These are phyloP conservation scores for Eumacrocentrus americanus DNA, from an alignment of 2,888 invertebrate species.

Conservation along the genomic window DNA sequence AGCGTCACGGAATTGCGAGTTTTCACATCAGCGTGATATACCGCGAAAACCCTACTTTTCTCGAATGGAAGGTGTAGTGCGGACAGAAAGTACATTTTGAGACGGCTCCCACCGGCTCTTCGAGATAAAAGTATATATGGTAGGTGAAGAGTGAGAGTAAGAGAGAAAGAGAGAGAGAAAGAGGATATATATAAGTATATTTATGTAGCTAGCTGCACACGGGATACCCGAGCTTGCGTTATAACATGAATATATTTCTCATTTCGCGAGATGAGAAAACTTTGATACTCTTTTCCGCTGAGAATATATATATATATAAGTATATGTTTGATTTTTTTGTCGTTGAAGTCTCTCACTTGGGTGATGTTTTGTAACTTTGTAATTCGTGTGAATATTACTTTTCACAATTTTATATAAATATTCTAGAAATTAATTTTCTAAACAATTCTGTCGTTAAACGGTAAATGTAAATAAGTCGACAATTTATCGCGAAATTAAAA, in stretches of 20 bases:
- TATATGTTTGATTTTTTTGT: conserved; percentile 11
- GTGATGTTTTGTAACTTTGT: neutral
- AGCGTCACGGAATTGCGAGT: conserved; percentile 27
- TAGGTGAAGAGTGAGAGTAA: conserved; percentile 8
- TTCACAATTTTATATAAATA: no score
- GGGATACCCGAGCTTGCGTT: conserved; percentile 5
- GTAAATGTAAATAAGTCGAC: no score
- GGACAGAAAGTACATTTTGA: conserved; percentile 32
- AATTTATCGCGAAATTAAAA: no score
- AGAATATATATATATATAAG: neutral
- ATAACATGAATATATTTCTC: conserved; percentile 26
- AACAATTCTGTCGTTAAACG: neutral
- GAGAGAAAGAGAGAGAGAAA: conserved; percentile 19
- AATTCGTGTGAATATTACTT: no score
- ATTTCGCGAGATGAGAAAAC: conserved; percentile 26
- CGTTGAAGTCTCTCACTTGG: neutral
- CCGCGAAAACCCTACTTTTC: conserved; percentile 34
- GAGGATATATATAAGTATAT: no score
- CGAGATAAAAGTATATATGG: no score
- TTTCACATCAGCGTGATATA: conserved; percentile 35
- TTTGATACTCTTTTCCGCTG: conserved; percentile 18
- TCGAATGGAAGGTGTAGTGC: conserved; percentile 33
- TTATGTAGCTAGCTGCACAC: neutral
- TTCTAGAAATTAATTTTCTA: neutral
- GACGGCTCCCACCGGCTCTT: conserved; percentile 23